Evolutionary conservation across 2,113 vertebrate species (phyloP), one percentile per base, ranked within the genome.

Genomic region (Cyanistes caeruleus): DNA sequence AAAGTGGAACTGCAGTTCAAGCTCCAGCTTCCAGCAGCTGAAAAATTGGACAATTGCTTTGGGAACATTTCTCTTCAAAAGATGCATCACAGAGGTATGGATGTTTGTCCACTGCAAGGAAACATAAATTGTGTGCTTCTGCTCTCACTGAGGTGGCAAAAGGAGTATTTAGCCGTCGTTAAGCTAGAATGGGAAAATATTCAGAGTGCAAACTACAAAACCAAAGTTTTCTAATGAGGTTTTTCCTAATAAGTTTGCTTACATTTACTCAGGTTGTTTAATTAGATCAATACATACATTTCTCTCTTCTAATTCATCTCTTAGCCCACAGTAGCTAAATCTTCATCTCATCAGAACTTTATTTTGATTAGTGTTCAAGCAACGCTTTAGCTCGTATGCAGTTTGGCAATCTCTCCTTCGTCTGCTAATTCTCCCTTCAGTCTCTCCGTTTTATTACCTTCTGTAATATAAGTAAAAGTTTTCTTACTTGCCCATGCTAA

Each of bases 101-200:
- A 24, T 1, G 1, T 18, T 53, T 60, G 24, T 3, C 7, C 8
- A 18, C 4, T 51, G 33, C 19, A 79, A 58, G 9, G 16, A 13
- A 68, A 25, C 0, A 0, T 12, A 20, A 64, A 70, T 18, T 24
- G 2, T 56, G 10, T 77, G 6, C 14, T 55, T 77, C 3, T 30
- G 27, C 13, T 89, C 7, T 70, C 21, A 35, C 16, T 28, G 4
- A 31, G 5, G 5, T 60, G 8, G 4, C 46, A 24, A 60, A 68
- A 68, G 21, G 2, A 69, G 41, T 19, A 43, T 69, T 83, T 69
- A 11, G 3, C 13, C 24, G 59, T 52, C 9, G 20, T 60, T 81
- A 77, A 48, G 2, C 1, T 55, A 19, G 11, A 81, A 48, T 12
- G 3, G 12, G 16, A 91, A 87, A 84, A 67, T 49, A 62, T 5